Conservation (phyloP, 1,140 invertebrate genomes). For the Drosophila ohnishii region DNA sequence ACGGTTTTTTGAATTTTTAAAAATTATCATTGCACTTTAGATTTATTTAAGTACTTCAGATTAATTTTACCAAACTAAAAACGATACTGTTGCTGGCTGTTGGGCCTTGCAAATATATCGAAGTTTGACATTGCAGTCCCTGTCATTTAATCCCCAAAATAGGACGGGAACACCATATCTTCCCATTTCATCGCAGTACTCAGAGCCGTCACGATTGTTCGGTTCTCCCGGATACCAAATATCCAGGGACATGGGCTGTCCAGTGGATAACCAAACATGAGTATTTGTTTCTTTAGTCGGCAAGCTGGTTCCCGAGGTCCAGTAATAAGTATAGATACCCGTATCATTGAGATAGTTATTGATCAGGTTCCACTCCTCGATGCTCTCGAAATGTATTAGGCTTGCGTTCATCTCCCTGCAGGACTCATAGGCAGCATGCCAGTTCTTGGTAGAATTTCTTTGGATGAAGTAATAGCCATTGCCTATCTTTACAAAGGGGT, state of each 20-base stretch:
- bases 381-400: not conserved
- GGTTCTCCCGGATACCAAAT: constrained; percentile 2
- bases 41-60: not conserved
- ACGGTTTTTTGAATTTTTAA: constrained; percentile 5
- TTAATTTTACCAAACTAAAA: not conserved
- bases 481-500: constrained; percentile 14
- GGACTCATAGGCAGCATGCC: not conserved
- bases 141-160: not conserved
- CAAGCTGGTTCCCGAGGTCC: not conserved
- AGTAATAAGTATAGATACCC: not conserved
- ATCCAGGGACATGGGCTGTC: not conserved
- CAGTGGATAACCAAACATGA: not conserved
- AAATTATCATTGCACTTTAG: too few relatives aligned
- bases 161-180: not conserved
- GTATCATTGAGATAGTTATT: not conserved
- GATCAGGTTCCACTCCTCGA: not conserved
- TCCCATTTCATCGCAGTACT: not conserved
- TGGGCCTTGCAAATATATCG: constrained; percentile 1
- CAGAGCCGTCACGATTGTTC: not conserved
- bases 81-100: not conserved
- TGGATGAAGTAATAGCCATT: constrained; percentile 3
- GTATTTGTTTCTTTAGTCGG: too few relatives aligned
- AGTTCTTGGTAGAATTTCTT: not conserved
- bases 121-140: not conserved
- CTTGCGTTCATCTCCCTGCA: not conserved